Percentiles rank a stretch among this genome's conserved stretches.
Evolutionary conservation across 1,140 invertebrate genomes (phyloP).

Genomic region (Macrocentrus cingulum): DNA sequence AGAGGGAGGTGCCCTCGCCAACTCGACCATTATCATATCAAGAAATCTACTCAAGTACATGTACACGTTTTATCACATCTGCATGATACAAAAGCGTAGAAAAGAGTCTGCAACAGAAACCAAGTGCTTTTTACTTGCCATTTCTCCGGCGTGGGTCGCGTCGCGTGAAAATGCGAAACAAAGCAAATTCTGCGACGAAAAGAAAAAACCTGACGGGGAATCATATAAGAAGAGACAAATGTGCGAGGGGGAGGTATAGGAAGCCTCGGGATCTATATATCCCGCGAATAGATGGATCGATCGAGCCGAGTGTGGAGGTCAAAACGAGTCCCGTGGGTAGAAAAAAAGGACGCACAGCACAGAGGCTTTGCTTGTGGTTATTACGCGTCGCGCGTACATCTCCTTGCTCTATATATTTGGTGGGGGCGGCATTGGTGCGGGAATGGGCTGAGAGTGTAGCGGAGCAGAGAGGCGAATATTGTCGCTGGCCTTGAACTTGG

Average conservation of each 20-base stretch:
- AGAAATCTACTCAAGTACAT: too few relatives aligned
- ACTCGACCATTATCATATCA: too few relatives aligned
- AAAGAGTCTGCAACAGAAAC: too few relatives aligned
- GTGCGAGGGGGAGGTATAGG: neutral
- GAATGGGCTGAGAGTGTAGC: neutral
- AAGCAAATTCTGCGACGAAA: too few relatives aligned
- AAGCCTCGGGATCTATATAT: neutral
- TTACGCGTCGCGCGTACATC: slow-evolving; percentile 2
- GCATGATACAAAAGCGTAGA: too few relatives aligned
- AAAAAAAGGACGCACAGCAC: slow-evolving; percentile 4
- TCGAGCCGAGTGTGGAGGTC: neutral
- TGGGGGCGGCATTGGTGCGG: neutral
- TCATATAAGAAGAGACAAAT: neutral
- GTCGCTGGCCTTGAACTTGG: slow-evolving; percentile 21
- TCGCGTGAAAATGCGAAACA: too few relatives aligned
- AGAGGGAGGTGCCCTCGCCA: too few relatives aligned
- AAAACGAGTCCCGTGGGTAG: neutral
- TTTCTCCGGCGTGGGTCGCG: too few relatives aligned
- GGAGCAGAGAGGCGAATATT: neutral
- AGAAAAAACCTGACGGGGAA: too few relatives aligned
- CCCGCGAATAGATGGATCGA: slow-evolving; percentile 1
- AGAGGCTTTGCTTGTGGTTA: neutral
- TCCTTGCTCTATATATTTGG: slow-evolving; percentile 5
- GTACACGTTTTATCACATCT: too few relatives aligned
- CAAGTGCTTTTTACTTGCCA: too few relatives aligned